phyloP scores from a whole-genome alignment of 2,797 vertebrate genomes.

The Vultur gryphus region DNA sequence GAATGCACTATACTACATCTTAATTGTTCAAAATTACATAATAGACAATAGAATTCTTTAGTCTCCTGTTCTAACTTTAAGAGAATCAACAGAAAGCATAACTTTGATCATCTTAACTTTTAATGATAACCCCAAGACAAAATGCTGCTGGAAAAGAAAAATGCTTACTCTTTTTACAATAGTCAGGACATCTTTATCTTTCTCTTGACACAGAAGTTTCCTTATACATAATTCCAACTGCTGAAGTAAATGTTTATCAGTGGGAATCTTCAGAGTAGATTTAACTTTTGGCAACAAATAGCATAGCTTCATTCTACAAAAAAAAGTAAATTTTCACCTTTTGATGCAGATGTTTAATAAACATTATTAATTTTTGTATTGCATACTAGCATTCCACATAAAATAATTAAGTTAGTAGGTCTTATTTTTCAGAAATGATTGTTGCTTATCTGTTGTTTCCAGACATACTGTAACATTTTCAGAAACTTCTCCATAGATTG shows the following conservation, averaged over 20 bases:
- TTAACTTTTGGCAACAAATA: conserved; percentile 89
- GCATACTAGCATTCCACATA: not conserved
- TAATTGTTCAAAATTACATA: not conserved
- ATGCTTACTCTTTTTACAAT: conserved; percentile 84
- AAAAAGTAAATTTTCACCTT: not conserved
- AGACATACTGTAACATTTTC: not conserved
- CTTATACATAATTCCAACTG: conserved; percentile 91
- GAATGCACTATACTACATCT: not conserved
- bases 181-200: conserved; percentile 91
- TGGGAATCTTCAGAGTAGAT: conserved; percentile 85
- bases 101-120: not conserved
- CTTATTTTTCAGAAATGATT: not conserved
- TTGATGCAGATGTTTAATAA: not conserved
- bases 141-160: not conserved
- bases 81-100: not conserved
- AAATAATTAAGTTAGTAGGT: not conserved
- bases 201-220: conserved; percentile 90
- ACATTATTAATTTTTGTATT: not conserved
- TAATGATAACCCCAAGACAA: not conserved
- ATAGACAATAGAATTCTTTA: not conserved
- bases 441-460: not conserved
- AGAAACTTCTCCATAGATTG: not conserved
- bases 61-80: not conserved
- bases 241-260: conserved; percentile 90
- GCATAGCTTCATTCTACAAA: conserved; percentile 86